Percentiles rank a stretch among this genome's conserved stretches.
phyloP scores from a whole-genome alignment of 1,140 invertebrate genomes.

The Danaus plexippus region DNA sequence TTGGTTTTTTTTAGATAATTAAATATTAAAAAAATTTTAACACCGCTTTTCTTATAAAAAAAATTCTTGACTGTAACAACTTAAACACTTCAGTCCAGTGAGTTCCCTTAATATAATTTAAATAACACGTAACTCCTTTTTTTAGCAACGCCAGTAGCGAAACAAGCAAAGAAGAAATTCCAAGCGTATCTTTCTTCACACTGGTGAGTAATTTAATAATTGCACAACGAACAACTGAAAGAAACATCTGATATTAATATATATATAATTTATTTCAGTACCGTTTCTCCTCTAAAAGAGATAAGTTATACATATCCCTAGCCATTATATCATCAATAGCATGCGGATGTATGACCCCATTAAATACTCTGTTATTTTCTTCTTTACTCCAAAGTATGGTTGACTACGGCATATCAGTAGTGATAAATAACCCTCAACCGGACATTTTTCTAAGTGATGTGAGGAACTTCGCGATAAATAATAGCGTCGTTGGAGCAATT shows the following conservation, averaged over 20 bases:
- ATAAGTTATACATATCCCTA: slow-evolving; percentile 74
- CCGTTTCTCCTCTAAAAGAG: slow-evolving; percentile 72
- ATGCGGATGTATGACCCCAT: slow-evolving; percentile 76
- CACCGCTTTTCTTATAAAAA: too few relatives aligned
- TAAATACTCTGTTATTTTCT: slow-evolving; percentile 81
- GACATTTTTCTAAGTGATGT: slow-evolving; percentile 64
- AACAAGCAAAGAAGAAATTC: slow-evolving; percentile 24
- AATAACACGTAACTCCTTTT: neutral
- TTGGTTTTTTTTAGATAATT: too few relatives aligned
- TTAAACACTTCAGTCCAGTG: too few relatives aligned
- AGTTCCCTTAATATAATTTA: too few relatives aligned
- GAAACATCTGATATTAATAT: slow-evolving; percentile 6
- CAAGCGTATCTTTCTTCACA: slow-evolving; percentile 36
- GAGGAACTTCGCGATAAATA: slow-evolving; percentile 73
- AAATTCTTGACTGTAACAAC: too few relatives aligned
- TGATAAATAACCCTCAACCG: slow-evolving; percentile 21
- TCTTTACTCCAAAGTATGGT: slow-evolving; percentile 74
- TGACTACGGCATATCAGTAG: slow-evolving; percentile 37
- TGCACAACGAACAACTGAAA: neutral
- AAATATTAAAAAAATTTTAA: too few relatives aligned
- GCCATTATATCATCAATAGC: slow-evolving; percentile 74
- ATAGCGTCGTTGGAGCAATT: slow-evolving; percentile 72
- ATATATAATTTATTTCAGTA: slow-evolving; percentile 66
- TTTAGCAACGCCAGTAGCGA: slow-evolving; percentile 21
- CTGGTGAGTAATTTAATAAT: slow-evolving; percentile 25